Evolutionary conservation across 2,113 vertebrate species (phyloP).

Genomic region (Menura novaehollandiae): DNA sequence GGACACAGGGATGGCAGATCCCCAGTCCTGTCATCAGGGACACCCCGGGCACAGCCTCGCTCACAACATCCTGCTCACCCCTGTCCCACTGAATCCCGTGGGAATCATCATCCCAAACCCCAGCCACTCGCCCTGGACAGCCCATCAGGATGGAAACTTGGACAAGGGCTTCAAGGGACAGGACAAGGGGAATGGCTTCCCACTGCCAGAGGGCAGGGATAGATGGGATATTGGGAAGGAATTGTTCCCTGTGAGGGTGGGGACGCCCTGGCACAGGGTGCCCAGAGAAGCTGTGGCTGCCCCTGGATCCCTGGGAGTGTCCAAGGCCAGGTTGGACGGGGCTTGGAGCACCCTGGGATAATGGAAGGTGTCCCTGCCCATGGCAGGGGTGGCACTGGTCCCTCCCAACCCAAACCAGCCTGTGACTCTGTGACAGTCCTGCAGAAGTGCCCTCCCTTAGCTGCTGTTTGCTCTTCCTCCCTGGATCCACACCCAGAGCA

Average conservation of each 20-base stretch:
- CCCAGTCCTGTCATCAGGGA: fast-evolving
- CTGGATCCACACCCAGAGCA: background rate
- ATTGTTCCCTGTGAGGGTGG: background rate
- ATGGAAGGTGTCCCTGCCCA: background rate
- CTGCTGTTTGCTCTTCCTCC: background rate
- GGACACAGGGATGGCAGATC: background rate
- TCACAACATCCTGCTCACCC: background rate
- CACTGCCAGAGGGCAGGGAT: background rate
- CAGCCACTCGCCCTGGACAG: no score
- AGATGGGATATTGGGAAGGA: background rate
- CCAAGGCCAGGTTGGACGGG: background rate
- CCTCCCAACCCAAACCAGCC: background rate
- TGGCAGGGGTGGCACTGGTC: background rate
- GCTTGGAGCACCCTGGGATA: no score
- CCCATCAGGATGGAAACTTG: fast-evolving
- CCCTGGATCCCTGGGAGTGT: background rate
- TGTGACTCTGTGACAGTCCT: background rate
- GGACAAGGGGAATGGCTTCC: background rate
- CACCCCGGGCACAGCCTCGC: fast-evolving
- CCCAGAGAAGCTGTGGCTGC: background rate
- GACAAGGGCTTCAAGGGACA: background rate
- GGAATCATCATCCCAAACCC: fast-evolving
- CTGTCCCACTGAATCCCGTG: fast-evolving
- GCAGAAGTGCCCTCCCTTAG: background rate
- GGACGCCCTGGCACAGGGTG: background rate